Evolutionary conservation across 2,797 vertebrate species (phyloP).

Genomic region (Limnodromus scolopaceus): DNA sequence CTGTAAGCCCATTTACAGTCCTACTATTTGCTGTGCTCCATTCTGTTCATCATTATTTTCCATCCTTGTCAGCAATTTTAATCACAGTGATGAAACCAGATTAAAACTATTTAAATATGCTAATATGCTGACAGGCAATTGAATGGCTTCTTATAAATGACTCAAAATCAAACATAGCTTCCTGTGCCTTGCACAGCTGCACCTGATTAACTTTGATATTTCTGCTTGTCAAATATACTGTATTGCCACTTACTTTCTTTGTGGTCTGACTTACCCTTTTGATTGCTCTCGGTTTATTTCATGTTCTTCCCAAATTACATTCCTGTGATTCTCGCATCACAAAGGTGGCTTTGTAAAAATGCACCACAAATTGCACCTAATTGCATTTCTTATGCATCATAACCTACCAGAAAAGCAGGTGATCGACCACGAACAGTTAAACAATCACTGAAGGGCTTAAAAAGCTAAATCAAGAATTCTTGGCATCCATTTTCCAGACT

Average conservation of each 20-base stretch:
- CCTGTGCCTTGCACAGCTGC: background rate
- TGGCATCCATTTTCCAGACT: background rate
- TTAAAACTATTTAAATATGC: slow-evolving; percentile 71
- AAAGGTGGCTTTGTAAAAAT: background rate
- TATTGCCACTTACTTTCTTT: background rate
- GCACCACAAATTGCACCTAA: background rate
- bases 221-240: slow-evolving; percentile 12
- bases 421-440: background rate
- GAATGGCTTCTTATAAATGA: slow-evolving; percentile 50
- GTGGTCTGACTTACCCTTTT: background rate
- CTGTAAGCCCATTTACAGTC: background rate
- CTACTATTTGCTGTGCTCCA: background rate
- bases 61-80: slow-evolving; percentile 61
- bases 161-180: slow-evolving; percentile 35
- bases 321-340: background rate
- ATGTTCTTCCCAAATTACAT: background rate
- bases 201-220: slow-evolving; percentile 31
- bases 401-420: background rate
- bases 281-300: slow-evolving; percentile 1
- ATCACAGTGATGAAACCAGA: slow-evolving; percentile 65
- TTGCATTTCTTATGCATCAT: background rate
- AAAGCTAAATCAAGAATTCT: background rate
- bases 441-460: background rate
- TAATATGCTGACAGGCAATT: slow-evolving; percentile 46
- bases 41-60: slow-evolving; percentile 24